Conservation (phyloP, 1,140 invertebrate species). For the Drosophila athabasca region DNA sequence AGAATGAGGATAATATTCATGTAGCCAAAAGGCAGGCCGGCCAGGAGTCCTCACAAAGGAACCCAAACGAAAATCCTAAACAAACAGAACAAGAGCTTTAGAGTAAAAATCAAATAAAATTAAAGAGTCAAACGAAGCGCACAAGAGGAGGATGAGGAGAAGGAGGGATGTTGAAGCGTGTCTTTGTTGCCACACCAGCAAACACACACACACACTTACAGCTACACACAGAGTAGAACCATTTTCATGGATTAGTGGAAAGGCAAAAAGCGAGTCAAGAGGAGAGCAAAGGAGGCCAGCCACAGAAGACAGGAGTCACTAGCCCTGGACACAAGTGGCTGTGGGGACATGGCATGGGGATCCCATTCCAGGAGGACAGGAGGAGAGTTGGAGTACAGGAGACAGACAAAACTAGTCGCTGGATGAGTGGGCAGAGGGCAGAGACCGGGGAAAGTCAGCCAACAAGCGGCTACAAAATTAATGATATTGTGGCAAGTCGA, state of each 20-base stretch:
- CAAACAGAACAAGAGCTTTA: slow-evolving; percentile 42
- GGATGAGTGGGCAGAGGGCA: slow-evolving; percentile 31
- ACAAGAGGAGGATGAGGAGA: slow-evolving; percentile 9
- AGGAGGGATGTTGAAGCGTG: slow-evolving; percentile 32
- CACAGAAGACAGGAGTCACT: not conserved
- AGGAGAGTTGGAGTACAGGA: slow-evolving; percentile 6
- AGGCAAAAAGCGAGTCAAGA: slow-evolving; percentile 45
- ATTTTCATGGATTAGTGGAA: slow-evolving; percentile 45
- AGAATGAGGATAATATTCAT: not conserved
- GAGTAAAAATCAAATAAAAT: slow-evolving; percentile 65
- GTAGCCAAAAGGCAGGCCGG: slow-evolving; percentile 25
- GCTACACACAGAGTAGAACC: slow-evolving; percentile 1
- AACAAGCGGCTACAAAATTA: slow-evolving; percentile 41
- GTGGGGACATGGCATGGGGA: not conserved
- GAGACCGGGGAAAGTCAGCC: slow-evolving; percentile 16
- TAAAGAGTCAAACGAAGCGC: slow-evolving; percentile 58
- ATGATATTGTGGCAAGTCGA: slow-evolving; percentile 52
- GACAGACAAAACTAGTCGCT: slow-evolving; percentile 45
- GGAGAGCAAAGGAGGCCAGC: slow-evolving; percentile 15
- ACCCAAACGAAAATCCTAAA: slow-evolving; percentile 46
- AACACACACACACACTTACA: slow-evolving; percentile 9
- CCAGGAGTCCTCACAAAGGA: slow-evolving; percentile 14
- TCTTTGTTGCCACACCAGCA: slow-evolving; percentile 41
- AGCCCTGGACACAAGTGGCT: slow-evolving; percentile 33
- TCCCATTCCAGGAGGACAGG: not conserved